phyloP scores from a whole-genome alignment of 92 coral and sea anemone genomes.

The Actinostola sp. region DNA sequence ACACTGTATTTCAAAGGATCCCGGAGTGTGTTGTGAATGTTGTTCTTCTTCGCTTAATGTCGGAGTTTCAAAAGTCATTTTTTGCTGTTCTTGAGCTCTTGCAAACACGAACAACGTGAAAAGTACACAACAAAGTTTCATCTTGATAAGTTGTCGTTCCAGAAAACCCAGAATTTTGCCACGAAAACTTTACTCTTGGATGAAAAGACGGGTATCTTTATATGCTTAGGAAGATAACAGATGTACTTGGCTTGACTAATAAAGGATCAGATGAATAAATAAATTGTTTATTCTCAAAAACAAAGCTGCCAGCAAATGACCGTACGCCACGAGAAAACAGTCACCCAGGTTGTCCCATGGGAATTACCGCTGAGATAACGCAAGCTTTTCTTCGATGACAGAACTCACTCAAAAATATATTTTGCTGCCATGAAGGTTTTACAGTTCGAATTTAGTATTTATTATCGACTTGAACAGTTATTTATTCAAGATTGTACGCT shows the following conservation, averaged over 20 bases:
- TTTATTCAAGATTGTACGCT: too few species aligned
- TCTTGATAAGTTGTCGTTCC: not conserved
- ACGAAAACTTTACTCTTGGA: not conserved
- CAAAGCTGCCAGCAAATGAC: slow-evolving; percentile 32
- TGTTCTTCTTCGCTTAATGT: slow-evolving; percentile 96
- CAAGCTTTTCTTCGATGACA: not conserved
- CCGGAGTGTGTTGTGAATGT: slow-evolving; percentile 93
- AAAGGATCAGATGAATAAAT: slow-evolving; percentile 47
- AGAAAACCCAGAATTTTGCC: not conserved
- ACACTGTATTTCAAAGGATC: slow-evolving; percentile 90
- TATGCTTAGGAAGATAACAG: slow-evolving; percentile 12
- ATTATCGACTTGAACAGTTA: too few species aligned
- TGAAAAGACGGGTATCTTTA: slow-evolving; percentile 23
- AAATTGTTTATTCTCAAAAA: slow-evolving; percentile 47
- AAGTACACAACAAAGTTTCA: slow-evolving; percentile 23
- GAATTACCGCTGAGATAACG: slow-evolving; percentile 31
- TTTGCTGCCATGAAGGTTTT: too few species aligned
- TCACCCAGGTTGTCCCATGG: slow-evolving; percentile 20
- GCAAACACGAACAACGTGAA: slow-evolving; percentile 18
- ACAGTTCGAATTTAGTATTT: too few species aligned
- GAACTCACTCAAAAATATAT: not conserved
- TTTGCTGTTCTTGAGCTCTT: slow-evolving; percentile 53
- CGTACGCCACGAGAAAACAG: slow-evolving; percentile 38
- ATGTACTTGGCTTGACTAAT: slow-evolving; percentile 11
- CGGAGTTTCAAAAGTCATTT: slow-evolving; percentile 98